These are phyloP conservation scores for Drosophila nigromelanica DNA, from an alignment of 1,140 invertebrate genomes.

Conservation along the genomic window DNA sequence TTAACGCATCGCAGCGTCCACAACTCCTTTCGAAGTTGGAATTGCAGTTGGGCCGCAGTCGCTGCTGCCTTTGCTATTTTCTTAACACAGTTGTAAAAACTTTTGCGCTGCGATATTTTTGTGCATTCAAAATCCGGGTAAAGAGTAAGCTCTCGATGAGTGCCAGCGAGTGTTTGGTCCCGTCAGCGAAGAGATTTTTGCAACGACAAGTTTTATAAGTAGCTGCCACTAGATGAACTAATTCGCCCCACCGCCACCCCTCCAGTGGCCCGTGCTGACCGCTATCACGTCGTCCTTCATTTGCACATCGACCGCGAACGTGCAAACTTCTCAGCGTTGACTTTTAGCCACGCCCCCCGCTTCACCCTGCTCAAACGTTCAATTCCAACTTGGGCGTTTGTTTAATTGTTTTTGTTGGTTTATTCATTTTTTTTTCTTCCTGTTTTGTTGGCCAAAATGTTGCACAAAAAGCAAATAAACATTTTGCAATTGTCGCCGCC, in stretches of 20 bases:
- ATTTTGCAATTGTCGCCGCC: constrained; percentile 63
- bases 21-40: constrained; percentile 2
- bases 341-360: constrained; percentile 30
- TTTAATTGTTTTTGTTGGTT: constrained; percentile 34
- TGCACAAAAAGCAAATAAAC: constrained; percentile 55
- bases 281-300: constrained; percentile 67
- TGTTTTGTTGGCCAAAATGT: constrained; percentile 29
- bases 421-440: constrained; percentile 6
- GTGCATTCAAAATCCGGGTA: constrained; percentile 57
- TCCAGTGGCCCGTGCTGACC: constrained; percentile 42
- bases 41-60: constrained; percentile 18
- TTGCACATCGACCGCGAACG: constrained; percentile 78
- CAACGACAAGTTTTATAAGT: constrained; percentile 73
- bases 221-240: constrained; percentile 34
- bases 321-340: constrained; percentile 55
- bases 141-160: constrained; percentile 23
- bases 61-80: constrained; percentile 49
- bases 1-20: constrained; percentile 68
- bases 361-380: background rate
- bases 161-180: background rate
- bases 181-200: constrained; percentile 41
- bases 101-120: constrained; percentile 53
- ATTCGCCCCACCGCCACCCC: background rate
- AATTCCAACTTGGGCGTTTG: constrained; percentile 8
- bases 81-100: constrained; percentile 78